Evolutionary conservation across 1,140 invertebrate species (phyloP).

Genomic region (Thaumatotibia leucotreta): DNA sequence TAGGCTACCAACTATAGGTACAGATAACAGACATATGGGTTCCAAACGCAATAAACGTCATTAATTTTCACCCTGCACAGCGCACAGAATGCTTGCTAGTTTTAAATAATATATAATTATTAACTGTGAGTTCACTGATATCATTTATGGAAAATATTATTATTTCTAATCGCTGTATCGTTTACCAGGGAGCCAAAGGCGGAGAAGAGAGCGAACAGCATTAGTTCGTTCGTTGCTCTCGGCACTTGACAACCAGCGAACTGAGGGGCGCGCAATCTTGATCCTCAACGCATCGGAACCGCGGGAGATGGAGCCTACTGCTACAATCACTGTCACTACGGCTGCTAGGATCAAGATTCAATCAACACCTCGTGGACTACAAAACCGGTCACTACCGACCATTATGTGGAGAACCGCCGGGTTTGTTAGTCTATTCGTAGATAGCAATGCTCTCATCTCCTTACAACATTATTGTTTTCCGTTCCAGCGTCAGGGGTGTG

Average conservation of each 20-base stretch:
- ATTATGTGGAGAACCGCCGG: constrained; percentile 13
- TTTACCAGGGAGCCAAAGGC: constrained; percentile 74
- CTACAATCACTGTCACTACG: constrained; percentile 33
- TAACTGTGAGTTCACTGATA: not conserved
- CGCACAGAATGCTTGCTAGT: constrained; percentile 8
- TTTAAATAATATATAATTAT: not conserved
- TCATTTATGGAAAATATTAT: not conserved
- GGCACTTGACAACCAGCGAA: constrained; percentile 77
- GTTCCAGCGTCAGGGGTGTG: constrained; percentile 46
- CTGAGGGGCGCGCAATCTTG: constrained; percentile 67
- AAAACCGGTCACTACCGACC: not conserved
- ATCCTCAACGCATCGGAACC: constrained; percentile 55
- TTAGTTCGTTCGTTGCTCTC: constrained; percentile 76
- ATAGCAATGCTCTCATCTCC: constrained; percentile 45
- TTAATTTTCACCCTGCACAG: constrained; percentile 5
- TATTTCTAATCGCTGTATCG: constrained; percentile 17
- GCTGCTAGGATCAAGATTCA: constrained; percentile 47
- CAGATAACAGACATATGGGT: not conserved
- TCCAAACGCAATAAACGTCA: constrained; percentile 1
- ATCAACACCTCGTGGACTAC: constrained; percentile 18
- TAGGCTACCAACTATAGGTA: not conserved
- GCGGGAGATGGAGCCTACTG: constrained; percentile 41
- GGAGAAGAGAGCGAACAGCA: constrained; percentile 77
- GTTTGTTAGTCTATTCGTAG: not conserved
- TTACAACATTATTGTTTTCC: constrained; percentile 37